Percentiles rank a stretch among this genome's conserved stretches.
phyloP scores from a whole-genome alignment of 37 sponge, comb jelly and placozoan genomes.

The Cliona cf. orientalis region DNA sequence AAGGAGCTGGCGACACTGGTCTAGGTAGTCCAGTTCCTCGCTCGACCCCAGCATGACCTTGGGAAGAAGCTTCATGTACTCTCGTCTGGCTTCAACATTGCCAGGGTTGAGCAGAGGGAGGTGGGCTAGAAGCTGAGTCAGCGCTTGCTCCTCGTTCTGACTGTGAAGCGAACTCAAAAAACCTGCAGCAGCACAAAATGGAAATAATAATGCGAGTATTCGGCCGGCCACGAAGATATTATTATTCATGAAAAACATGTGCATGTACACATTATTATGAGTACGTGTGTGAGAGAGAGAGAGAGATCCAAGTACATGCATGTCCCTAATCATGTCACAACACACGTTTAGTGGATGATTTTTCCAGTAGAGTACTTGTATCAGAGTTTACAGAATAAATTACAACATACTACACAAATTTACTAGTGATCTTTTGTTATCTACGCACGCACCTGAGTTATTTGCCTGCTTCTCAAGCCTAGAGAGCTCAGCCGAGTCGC shows the following conservation, averaged over 20 bases:
- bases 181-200: conserved; percentile 37
- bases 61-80: conserved; percentile 90
- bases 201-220: no score
- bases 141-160: conserved; percentile 62
- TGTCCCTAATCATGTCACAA: no score
- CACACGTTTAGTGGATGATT: not conserved
- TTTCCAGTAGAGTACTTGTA: not conserved
- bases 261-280: conserved; percentile 3
- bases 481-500: conserved; percentile 60
- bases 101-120: conserved; percentile 88
- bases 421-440: not conserved
- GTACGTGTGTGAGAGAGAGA: conserved; percentile 4
- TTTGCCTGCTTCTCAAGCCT: conserved; percentile 83
- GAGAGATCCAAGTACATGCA: no score
- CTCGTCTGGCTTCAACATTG: conserved; percentile 62
- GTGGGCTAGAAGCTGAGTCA: conserved; percentile 65
- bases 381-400: conserved; percentile 7
- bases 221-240: no score
- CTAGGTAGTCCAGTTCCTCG: conserved; percentile 72
- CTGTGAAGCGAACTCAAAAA: conserved; percentile 73
- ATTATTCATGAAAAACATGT: not conserved
- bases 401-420: not conserved
- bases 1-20: conserved; percentile 88
- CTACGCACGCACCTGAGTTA: conserved; percentile 67
- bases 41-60: conserved; percentile 75